phyloP scores from a whole-genome alignment of 2,888 invertebrate species.

The Ennomos erosarius region DNA sequence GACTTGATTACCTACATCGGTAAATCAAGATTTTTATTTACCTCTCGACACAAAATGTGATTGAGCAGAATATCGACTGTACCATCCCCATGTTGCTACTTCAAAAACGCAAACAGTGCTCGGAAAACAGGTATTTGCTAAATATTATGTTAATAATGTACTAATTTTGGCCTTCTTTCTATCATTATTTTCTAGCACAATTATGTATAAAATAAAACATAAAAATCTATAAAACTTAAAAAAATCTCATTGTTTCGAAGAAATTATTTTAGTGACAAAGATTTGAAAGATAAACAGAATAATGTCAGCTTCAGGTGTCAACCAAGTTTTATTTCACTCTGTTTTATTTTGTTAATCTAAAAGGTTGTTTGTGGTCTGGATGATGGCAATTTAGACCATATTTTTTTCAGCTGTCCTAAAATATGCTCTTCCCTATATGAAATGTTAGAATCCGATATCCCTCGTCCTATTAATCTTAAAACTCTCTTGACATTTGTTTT shows the following conservation, averaged over 20 bases:
- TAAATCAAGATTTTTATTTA: slow-evolving; percentile 39
- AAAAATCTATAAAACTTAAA: slow-evolving; percentile 39
- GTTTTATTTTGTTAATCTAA: no score
- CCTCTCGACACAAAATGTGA: slow-evolving; percentile 76
- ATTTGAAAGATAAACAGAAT: no score
- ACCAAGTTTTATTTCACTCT: no score
- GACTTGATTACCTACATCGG: no score
- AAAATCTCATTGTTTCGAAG: not conserved
- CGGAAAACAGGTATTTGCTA: not conserved
- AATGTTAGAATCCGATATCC: no score
- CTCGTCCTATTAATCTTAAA: no score
- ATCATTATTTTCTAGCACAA: not conserved
- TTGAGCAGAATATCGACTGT: slow-evolving; percentile 71
- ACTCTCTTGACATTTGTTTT: no score
- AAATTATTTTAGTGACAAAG: slow-evolving; percentile 1
- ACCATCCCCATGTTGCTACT: slow-evolving; percentile 63
- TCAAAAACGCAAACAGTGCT: not conserved
- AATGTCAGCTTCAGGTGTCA: no score
- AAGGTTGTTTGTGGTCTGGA: no score
- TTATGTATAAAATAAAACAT: slow-evolving; percentile 34
- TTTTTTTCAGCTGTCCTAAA: no score
- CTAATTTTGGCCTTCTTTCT: not conserved
- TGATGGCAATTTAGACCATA: no score
- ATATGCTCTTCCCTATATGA: no score
- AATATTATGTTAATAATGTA: not conserved